Percentiles rank a stretch among this genome's conserved stretches.
phyloP scores from a whole-genome alignment of 2,113 vertebrate genomes.

The Cyanoramphus novaezelandiae region DNA sequence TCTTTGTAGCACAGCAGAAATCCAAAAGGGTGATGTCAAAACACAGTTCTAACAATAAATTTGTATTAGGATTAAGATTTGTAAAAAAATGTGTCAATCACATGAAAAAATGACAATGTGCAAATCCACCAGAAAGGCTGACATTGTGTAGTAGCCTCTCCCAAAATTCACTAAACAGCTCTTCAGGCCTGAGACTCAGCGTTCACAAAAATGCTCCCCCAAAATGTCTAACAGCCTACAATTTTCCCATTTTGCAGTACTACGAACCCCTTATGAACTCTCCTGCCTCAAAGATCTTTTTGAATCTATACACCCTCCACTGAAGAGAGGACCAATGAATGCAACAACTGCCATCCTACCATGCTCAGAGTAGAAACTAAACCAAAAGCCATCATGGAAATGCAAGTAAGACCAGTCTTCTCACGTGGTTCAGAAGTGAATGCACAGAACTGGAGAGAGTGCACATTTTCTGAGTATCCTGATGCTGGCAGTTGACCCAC shows the following conservation, averaged over 20 bases:
- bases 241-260: background rate
- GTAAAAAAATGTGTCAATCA: background rate
- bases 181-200: background rate
- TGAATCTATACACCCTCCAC: background rate
- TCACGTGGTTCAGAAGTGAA: background rate
- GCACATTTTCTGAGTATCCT: background rate
- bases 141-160: background rate
- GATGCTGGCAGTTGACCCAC: background rate
- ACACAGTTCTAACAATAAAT: background rate
- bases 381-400: background rate
- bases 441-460: background rate
- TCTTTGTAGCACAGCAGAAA: background rate
- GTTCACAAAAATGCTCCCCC: background rate
- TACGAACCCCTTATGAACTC: background rate
- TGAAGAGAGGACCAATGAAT: background rate
- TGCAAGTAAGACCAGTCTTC: background rate
- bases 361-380: background rate
- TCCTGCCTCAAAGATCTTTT: background rate
- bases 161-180: background rate
- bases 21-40: background rate
- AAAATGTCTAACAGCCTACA: background rate
- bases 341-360: background rate
- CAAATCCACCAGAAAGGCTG: background rate
- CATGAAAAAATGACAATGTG: background rate
- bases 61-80: background rate